phyloP scores from a whole-genome alignment of 2,113 vertebrate species.

The Todiramphus saurophagus region DNA sequence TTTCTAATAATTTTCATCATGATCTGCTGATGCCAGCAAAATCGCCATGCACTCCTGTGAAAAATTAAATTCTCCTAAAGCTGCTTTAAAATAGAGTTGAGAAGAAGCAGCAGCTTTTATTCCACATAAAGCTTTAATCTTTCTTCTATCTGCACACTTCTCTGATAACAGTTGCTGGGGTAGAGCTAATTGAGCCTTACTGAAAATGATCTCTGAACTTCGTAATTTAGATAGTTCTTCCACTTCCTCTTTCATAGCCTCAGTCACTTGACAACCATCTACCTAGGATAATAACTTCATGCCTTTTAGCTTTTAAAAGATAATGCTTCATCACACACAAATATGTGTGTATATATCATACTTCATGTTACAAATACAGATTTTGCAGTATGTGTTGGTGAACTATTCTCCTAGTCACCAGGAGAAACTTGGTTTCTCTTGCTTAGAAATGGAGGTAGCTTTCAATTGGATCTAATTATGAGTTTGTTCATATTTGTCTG shows the following conservation, averaged over 20 bases:
- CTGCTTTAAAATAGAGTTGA: background rate
- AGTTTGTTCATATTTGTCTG: background rate
- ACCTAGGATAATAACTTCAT: background rate
- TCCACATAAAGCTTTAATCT: background rate
- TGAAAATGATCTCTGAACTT: conserved; percentile 2
- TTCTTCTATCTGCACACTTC: background rate
- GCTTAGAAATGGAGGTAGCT: background rate
- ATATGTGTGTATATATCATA: background rate
- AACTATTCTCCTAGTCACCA: background rate
- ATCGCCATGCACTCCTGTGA: background rate
- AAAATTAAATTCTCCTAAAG: background rate
- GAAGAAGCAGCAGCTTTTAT: background rate
- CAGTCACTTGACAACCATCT: background rate
- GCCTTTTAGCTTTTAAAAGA: background rate
- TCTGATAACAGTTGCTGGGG: background rate
- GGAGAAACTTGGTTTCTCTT: background rate
- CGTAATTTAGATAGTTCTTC: conserved; percentile 23
- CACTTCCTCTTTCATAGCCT: conserved; percentile 29
- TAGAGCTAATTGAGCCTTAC: conserved; percentile 20
- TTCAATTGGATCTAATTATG: background rate
- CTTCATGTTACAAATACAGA: background rate
- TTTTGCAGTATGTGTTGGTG: background rate
- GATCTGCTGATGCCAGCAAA: background rate
- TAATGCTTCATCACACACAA: background rate
- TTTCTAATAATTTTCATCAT: background rate